A percentile compares a stretch with the other conserved stretches of the same genome.
These are phyloP conservation scores for Luperina testacea DNA, from an alignment of 2,888 invertebrate genomes.

Conservation along the genomic window DNA sequence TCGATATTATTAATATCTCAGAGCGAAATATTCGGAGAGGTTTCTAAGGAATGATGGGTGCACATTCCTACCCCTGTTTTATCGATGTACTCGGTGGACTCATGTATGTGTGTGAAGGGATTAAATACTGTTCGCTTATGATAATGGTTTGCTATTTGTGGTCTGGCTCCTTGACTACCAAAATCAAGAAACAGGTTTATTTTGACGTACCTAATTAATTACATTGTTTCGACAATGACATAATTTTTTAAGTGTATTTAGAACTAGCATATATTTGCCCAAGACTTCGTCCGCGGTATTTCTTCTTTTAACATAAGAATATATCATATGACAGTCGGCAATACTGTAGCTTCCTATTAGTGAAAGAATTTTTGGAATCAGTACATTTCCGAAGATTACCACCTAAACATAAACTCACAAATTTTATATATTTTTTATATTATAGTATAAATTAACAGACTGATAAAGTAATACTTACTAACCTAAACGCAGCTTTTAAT, in stretches of 20 bases:
- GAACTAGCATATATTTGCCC: neutral
- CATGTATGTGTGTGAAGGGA: constrained; percentile 39
- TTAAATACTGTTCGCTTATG: constrained; percentile 27
- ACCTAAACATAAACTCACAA: no score
- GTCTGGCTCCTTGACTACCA: constrained; percentile 35
- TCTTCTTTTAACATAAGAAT: neutral
- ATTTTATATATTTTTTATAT: no score
- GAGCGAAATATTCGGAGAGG: constrained; percentile 59
- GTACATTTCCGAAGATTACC: no score
- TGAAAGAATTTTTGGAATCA: no score
- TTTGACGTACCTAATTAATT: neutral
- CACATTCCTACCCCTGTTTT: constrained; percentile 65
- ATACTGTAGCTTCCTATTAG: no score
- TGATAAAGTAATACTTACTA: neutral
- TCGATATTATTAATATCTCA: constrained; percentile 68
- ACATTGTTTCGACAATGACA: neutral
- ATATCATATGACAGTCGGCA: neutral
- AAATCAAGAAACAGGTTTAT: neutral
- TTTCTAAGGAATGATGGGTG: constrained; percentile 64
- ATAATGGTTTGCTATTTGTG: constrained; percentile 18
- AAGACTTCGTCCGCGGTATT: neutral
- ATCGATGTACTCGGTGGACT: constrained; percentile 43
- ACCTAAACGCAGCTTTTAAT: neutral
- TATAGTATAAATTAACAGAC: no score
- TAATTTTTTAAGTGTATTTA: neutral